Conservation (phyloP, 2,797 vertebrate genomes). For the Cygnus olor region DNA sequence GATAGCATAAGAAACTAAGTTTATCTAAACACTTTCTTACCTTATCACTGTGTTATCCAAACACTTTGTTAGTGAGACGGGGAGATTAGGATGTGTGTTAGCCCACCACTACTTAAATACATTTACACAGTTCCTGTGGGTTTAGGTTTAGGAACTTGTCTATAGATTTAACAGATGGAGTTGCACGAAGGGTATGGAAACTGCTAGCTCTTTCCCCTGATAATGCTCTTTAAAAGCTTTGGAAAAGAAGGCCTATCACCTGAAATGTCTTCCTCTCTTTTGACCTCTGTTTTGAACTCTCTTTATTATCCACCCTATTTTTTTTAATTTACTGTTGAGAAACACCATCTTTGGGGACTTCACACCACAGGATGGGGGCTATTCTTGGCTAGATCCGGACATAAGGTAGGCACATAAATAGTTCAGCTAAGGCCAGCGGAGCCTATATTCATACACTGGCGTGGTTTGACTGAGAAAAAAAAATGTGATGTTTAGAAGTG, state of each 20-base stretch:
- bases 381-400: background rate
- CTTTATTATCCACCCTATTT: background rate
- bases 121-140: background rate
- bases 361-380: background rate
- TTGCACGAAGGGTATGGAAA: background rate
- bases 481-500: background rate
- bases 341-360: background rate
- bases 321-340: background rate
- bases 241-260: background rate
- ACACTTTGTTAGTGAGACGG: conserved; percentile 25
- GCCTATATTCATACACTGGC: background rate
- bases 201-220: background rate
- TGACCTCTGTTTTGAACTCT: background rate
- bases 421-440: conserved; percentile 36
- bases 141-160: background rate
- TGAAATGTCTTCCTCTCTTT: conserved; percentile 10
- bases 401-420: background rate
- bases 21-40: conserved; percentile 49
- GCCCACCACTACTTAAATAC: conserved; percentile 2
- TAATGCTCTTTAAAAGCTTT: background rate
- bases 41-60: conserved; percentile 35
- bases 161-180: conserved; percentile 13
- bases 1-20: conserved; percentile 8
- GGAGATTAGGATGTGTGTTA: background rate
- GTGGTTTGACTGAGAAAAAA: conserved; percentile 17